Base-by-base conservation (phyloP, 2,113 vertebrate species). In the Triplophysa siluroides region DNA sequence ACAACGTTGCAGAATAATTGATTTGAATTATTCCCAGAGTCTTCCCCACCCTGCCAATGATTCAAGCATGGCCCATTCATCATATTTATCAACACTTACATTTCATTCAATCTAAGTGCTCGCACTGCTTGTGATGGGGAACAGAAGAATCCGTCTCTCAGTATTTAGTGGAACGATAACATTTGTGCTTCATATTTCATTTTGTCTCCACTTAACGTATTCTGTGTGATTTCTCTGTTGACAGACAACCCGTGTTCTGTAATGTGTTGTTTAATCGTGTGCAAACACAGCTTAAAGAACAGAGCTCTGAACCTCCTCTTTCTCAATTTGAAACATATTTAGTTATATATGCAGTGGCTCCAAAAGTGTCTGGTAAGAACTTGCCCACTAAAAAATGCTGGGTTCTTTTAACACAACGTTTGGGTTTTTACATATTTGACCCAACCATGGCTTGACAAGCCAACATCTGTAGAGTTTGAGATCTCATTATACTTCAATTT, bases 1-100 rank as follows among this genome's bases (percentile, higher is more conserved):
- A 79, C 76, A 86, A 76, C 79, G 83, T 82, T 85, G 81, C 69
- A 81, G 77, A 54, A 72, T 66, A 83, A 87, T 76, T 75, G 60
- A 24, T 29, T 64, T 69, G 65, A 84, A 84, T 81, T 67, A 65
- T 58, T 73, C 73, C 69, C 63, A 81, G 56, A 62, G 62, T 78
- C 62, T 23, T 62, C 18, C 21, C 23, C 68, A 23, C 24, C 52
- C 38, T 8, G 50, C 18, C 29, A 52, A 67, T 6, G 38, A 24
- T 23, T 58, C 54, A 12, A 78, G 41, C 21, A 60, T 10, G 12
- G 13, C 13, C 6, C 11, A 76, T 58, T n/a, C 9, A 58, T 14
- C 60, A 76, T 63, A 65, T 74, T 29, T 45, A 74, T 80, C 21
- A 56, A 29, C n/a, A 23, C 65, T 45, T 68, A 58, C 16, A 58